Percentiles rank a stretch among this genome's conserved stretches.
Evolutionary conservation across 2,113 vertebrate species (phyloP).

Genomic region (Paralichthys olivaceus): DNA sequence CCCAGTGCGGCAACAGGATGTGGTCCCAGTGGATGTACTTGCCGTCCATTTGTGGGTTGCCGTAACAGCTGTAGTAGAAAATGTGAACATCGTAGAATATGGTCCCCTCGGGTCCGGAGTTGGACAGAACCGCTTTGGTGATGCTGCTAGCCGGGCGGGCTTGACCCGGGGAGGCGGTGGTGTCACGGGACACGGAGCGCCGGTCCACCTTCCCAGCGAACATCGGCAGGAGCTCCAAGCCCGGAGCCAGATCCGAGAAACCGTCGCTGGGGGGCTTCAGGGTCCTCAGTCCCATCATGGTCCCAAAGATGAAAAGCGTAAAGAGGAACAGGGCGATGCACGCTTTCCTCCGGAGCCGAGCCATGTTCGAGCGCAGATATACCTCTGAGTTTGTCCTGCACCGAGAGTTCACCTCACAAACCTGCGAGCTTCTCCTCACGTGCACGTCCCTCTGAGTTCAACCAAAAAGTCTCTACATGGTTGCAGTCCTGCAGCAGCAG

Average conservation of each 20-base stretch:
- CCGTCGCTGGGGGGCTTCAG: constrained; percentile 87
- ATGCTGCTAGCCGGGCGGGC: constrained; percentile 61
- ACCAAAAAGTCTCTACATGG: constrained; percentile 50
- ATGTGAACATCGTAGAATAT: constrained; percentile 90
- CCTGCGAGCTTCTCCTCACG: constrained; percentile 10
- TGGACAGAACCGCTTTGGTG: constrained; percentile 75
- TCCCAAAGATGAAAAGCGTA: constrained; percentile 88
- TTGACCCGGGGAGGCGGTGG: constrained; percentile 69
- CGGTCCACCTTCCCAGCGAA: constrained; percentile 76
- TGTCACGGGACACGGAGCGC: constrained; percentile 67
- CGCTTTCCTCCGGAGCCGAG: constrained; percentile 86
- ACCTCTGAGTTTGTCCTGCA: constrained; percentile 2
- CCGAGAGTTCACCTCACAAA: constrained; percentile 22
- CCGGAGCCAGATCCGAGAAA: constrained; percentile 84
- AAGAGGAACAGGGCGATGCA: constrained; percentile 89
- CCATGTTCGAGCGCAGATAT: constrained; percentile 77
- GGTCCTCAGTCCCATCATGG: constrained; percentile 90
- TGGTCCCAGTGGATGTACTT: constrained; percentile 91
- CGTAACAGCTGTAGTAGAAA: constrained; percentile 92
- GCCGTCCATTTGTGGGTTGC: constrained; percentile 83
- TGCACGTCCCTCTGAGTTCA: background rate
- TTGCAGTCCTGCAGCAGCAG: constrained; percentile 32
- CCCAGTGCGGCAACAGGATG: constrained; percentile 92
- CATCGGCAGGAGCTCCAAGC: constrained; percentile 74
- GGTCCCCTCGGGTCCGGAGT: constrained; percentile 75